Base-by-base conservation (phyloP, 2,113 vertebrate species). In the Psettodes erumei region DNA sequence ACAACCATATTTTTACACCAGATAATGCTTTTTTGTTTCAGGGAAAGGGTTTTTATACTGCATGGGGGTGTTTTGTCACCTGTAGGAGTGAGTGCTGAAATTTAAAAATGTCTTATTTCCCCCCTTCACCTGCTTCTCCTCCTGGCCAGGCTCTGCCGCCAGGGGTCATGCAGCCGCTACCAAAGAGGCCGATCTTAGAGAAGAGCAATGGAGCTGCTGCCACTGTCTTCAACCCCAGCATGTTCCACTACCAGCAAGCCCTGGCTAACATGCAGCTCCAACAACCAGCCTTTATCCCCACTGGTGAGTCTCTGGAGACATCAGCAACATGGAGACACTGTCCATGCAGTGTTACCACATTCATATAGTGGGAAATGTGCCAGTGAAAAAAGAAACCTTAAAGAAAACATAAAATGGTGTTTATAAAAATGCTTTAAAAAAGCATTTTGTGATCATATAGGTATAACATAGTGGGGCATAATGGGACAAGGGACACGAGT, bases 191-290 rank as follows among this genome's bases (percentile, higher is more conserved):
- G 66, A 93, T 95, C 86, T 80, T 96, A 92, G 98, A 99, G 90
- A 99, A 99, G 95, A 95, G 93, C 93, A 98, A 96, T 51, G 96
- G 96, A 88, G 95, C 94, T 88, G 93, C 96, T 54, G 93, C 89
- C 48, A 23, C 95, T 35, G 77, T 98, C 90, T 98, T 98, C 91
- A 98, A 95, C 94, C 96, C 96, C 90, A 95, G 90, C 93, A 94
- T 98, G 96, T 98, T 97, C 92, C 96, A 99, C 94, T 99, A 98
- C 94, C 98, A 98, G 92, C 98, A 98, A 93, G 95, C 97, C 90
- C 93, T 99, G 92, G 94, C 97, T 84, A 98, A 96, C 95, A 95
- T 99, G 95, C 98, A 97, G 90, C 93, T 98, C 83, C 97, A 96
- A 40, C 98, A 97, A 90, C 95, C 94, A 63, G 81, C 97, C 45